Percentiles rank a stretch among this genome's conserved stretches.
Conservation (phyloP, 2,888 invertebrate genomes). For the Teinopalpus imperialis region DNA sequence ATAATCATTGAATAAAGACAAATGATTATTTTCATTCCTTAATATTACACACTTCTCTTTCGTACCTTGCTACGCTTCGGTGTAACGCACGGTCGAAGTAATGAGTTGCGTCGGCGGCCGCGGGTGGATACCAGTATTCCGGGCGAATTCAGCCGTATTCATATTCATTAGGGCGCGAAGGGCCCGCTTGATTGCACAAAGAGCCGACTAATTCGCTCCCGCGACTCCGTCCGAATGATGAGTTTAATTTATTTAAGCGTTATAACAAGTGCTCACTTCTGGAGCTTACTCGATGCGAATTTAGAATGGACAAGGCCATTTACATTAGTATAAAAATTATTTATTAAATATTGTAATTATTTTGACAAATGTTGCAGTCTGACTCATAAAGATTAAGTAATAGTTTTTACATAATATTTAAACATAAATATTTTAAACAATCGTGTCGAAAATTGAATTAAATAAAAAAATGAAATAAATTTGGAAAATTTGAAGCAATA, state of each 20-base stretch:
- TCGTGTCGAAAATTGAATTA: no score
- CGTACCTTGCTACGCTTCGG: slow-evolving; percentile 36
- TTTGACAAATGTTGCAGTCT: no score
- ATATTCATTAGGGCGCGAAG: slow-evolving; percentile 78
- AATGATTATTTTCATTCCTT: no score
- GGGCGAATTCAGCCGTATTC: slow-evolving; percentile 69
- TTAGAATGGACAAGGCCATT: slow-evolving; percentile 2
- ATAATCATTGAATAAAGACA: no score
- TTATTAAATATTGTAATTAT: no score
- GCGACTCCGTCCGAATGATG: slow-evolving; percentile 56
- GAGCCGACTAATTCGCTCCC: slow-evolving; percentile 75
- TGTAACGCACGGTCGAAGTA: slow-evolving; percentile 45
- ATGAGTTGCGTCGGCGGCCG: slow-evolving; percentile 61
- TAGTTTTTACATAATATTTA: no score
- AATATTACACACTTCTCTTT: no score
- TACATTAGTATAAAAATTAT: slow-evolving; percentile 3
- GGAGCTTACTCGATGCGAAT: slow-evolving; percentile 30
- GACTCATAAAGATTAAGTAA: no score
- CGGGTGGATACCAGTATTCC: slow-evolving; percentile 50
- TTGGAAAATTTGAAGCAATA: no score
- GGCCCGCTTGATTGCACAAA: slow-evolving; percentile 82
- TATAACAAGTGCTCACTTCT: slow-evolving; percentile 48
- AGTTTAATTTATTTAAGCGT: slow-evolving; percentile 65
- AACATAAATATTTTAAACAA: no score
- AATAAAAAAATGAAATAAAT: no score